Percentiles rank a stretch among this genome's conserved stretches.
These are phyloP conservation scores for Stenurella melanura DNA, from an alignment of 2,888 invertebrate genomes.

Conservation along the genomic window DNA sequence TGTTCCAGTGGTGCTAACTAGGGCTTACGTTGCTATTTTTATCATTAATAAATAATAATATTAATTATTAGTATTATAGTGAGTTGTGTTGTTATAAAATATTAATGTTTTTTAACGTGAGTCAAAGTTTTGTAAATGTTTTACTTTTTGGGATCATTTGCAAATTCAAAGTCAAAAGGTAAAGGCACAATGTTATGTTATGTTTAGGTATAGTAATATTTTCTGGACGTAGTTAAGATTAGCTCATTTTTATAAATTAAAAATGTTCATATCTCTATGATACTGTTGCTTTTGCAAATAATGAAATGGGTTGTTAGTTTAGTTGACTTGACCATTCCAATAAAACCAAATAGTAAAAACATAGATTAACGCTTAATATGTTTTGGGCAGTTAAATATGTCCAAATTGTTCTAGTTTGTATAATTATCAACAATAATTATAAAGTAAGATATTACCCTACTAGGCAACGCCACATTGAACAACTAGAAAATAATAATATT, in stretches of 20 bases:
- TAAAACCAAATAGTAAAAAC: background rate
- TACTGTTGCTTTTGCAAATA: no score
- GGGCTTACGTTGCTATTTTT: background rate
- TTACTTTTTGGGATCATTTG: conserved; percentile 34
- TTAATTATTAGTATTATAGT: background rate
- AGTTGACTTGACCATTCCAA: background rate
- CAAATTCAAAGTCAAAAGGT: conserved; percentile 27
- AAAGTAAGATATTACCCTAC: no score
- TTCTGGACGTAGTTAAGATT: no score
- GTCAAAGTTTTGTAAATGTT: conserved; percentile 36
- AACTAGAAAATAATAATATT: no score
- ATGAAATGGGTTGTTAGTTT: background rate
- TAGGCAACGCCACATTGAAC: no score
- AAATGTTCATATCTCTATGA: no score
- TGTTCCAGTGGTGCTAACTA: conserved; percentile 17
- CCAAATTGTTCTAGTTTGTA: no score
- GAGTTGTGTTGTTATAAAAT: conserved; percentile 23
- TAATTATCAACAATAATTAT: no score
- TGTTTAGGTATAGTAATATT: background rate
- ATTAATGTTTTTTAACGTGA: conserved; percentile 35
- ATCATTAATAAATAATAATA: background rate
- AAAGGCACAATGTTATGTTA: conserved; percentile 1
- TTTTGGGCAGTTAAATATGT: no score
- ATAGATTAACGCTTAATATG: no score
- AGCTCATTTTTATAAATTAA: no score